Evolutionary conservation across 2,888 invertebrate species (phyloP), one percentile per base, ranked within the genome.

Genomic region (Heterodera filipjevi): DNA sequence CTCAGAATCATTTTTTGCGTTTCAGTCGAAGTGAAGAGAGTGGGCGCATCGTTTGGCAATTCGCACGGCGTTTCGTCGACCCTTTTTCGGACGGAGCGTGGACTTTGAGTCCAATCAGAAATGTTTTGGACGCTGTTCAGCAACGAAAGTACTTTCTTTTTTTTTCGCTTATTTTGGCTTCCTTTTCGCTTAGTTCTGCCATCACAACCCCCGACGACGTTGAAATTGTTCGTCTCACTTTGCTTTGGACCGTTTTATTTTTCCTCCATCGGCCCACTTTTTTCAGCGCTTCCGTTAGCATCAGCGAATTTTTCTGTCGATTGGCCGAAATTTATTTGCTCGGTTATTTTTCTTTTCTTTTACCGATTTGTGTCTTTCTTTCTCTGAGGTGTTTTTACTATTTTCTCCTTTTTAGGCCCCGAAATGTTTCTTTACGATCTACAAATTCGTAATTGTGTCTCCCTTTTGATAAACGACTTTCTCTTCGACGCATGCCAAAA

Each of bases 221-320:
- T 30, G 88, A 88, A 49, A 85, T 87, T 71, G 84, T 87, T 16
- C 80, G 84, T 16, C 79, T 88, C 27, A 66, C 85, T 1, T 77
- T 88, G 68, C 77, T 88, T 6, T 88, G 86, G 84, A 84, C 87
- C 2, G 59, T 84, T 6, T 83, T 85, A 19, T 84, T 87, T 46
- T 79, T 82, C 32, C n/a, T 49, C 30, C 80, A 83, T 44, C 77
- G 76, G 22, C 81, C 78, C 19, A 71, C 81, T 22, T 44, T 84
- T 32, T 82, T 82, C 27, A 66, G 66, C 46, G 59, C 83, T 14
- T 71, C 81, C 64, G 77, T 82, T 1, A 77, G 84, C 12, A 84
- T 86, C 3, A 82, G 81, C 39, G 87, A 87, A 19, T 78, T 87
- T 27, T 87, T 81, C 72, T 82, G 84, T 0, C 79, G 86, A 30